Evolutionary conservation across 2,797 vertebrate species (phyloP).

Genomic region (Prionace glauca): DNA sequence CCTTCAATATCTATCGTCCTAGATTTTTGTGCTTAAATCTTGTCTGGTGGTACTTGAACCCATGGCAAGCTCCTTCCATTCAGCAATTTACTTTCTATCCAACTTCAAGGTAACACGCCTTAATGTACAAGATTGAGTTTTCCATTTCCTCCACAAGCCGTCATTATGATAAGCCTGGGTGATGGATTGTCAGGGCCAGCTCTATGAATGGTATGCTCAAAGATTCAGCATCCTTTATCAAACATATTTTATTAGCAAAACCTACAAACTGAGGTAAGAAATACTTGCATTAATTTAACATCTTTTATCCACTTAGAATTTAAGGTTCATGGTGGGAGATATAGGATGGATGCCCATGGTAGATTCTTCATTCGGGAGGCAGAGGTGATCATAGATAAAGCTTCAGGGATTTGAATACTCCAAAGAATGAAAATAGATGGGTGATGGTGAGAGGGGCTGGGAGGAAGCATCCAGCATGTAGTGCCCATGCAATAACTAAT

Average conservation of each 20-base stretch:
- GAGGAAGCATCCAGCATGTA: background rate
- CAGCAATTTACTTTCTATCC: background rate
- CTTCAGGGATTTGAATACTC: too few relatives aligned
- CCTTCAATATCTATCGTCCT: too few relatives aligned
- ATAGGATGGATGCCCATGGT: too few relatives aligned
- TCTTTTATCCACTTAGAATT: background rate
- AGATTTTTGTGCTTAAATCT: too few relatives aligned
- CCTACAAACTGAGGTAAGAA: background rate
- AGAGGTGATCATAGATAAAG: too few relatives aligned
- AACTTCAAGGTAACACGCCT: background rate
- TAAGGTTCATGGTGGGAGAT: too few relatives aligned
- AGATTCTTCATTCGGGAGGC: too few relatives aligned
- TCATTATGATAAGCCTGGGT: background rate
- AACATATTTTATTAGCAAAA: background rate
- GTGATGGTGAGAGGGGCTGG: too few relatives aligned
- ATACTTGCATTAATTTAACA: background rate
- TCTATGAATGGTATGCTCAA: background rate
- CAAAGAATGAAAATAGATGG: too few relatives aligned
- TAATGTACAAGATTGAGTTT: background rate
- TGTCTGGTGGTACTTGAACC: too few relatives aligned
- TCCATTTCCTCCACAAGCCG: background rate
- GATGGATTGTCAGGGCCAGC: background rate
- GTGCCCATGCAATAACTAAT: background rate
- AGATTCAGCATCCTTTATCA: background rate
- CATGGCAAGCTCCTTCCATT: background rate